Evolutionary conservation across 35 echinoderm and acorn worm genomes (phyloP), one percentile per base, ranked within the genome.

Genomic region (Chiridota heheva): DNA sequence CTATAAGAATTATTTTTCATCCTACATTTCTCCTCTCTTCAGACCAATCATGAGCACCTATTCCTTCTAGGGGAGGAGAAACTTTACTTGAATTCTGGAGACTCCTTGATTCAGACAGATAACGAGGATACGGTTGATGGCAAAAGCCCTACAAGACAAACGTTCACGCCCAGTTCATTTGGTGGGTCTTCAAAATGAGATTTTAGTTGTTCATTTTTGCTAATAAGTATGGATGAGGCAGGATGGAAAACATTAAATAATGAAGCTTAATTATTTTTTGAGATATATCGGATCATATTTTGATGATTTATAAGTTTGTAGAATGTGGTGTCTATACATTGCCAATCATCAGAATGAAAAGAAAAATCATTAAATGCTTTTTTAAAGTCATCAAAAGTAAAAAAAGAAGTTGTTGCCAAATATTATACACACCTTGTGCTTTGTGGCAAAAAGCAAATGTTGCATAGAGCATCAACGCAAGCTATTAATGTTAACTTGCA

Each of bases 1-100:
- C n/a, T n/a, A n/a, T n/a, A n/a, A n/a, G n/a, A n/a, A n/a, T n/a
- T n/a, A n/a, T n/a, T n/a, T n/a, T n/a, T n/a, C n/a, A n/a, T n/a
- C n/a, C n/a, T n/a, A n/a, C 57, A 18, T 40, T 60, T 42, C 0
- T 66, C 3, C 20, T 62, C 1, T 32, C 44, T 61, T 7, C 87
- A 97, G 93, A 65, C 88, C 43, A 97, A 97, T 46, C 89, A 90
- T 80, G 88, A 97, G 65, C 93, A 97, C 61, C 79, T 97, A 62
- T 88, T 97, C 29, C 88, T 96, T 20, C 93, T 91, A 91, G 93
- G 93, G 22, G 88, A 87, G 46, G 90, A 86, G 33, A 83, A 70
- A 29, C 48, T 91, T 0, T 91, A 98, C 63, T 59, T 98, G 0
- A 92, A 90, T 42, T 88, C 85, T 18, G 89, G 90, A 48, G 95